Base-by-base conservation (phyloP, 2,113 vertebrate species). In the Antechinus flavipes region DNA sequence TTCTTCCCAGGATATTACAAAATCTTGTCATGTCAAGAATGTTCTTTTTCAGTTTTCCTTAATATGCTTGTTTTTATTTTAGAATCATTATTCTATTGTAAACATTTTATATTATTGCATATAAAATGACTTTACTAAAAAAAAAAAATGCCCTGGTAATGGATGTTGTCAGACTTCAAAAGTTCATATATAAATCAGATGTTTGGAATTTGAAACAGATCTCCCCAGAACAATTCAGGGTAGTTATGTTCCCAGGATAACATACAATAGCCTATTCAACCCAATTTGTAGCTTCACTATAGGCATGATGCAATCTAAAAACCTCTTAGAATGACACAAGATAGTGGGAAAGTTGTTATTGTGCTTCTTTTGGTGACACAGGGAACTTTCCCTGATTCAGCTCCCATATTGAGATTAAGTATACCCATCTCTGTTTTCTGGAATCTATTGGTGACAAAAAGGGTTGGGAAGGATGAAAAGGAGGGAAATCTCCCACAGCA, bases 31-130 rank as follows among this genome's bases (percentile, higher is more conserved):
- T 91, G 61, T 55, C 91, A 50, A 52, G 56, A 47, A 94, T 98
- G 96, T 95, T 97, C 58, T 94, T 96, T 55, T 96, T 94, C 96
- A 93, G 93, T 97, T 95, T 98, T 97, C 97, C 0, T 91, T 98
- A 95, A 95, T 96, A 97, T 91, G 50, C 89, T 47, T 55, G 91
- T 76, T 95, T 93, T 95, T 54, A 95, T 90, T 97, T 98, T 98
- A 95, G 95, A 98, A 98, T 98, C 98, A 98, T 95, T 98, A 98
- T 98, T 98, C 97, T 97, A 97, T 96, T 99, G 95, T 98, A 99
- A 98, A 99, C 98, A 98, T 97, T 95, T 97, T 3, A 92, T 97
- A 97, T 98, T 0, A 42, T 46, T 98, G 98, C 98, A 98, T 96
- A 98, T 98, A 98, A 97, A 98, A 98, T 98, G 97, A 98, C 98